Evolutionary conservation across 2,888 invertebrate genomes (phyloP), one percentile per base, ranked within the genome.

Genomic region (Lasioglossum villosulum): DNA sequence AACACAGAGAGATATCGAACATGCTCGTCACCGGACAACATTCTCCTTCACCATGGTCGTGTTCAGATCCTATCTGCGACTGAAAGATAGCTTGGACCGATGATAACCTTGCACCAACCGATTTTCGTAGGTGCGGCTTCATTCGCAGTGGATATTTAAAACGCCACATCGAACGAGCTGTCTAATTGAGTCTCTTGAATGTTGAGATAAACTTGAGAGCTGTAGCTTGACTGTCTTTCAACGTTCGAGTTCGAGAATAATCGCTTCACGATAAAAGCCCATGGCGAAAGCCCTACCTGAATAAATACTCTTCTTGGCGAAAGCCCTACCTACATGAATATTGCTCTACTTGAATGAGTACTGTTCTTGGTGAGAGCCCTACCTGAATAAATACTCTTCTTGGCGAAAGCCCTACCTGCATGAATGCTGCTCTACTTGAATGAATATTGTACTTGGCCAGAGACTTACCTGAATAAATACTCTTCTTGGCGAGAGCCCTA

Each of bases 11-110:
- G 34, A 66, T 66, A 66, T 66, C 66, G 66, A 34, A 34, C 19
- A 66, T 66, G 16, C 30, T 66, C 66, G 66, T 68, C 68, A 34
- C 68, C 23, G 34, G 23, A 23, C 68, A 68, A 68, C 68, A 68
- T 68, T 68, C 68, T 52, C 70, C 14, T 30, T 3, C 30, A 48
- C 19, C 37, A 23, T 37, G 66, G 68, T 37, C 79, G 75, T 75
- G 34, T 30, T 34, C 48, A 75, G 68, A 74, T 39, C 68, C 30
- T 56, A 30, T 68, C 48, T 52, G 70, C 19, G 42, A 23, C 68
- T 37, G 37, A 68, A 27, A 19, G 34, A 42, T 42, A 19, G n/a
- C 66, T 30, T 45, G 23, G 34, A 10, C 34, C 19, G 72, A 30
- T 52, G 68, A 68, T 70, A 39, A 52, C 68, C 48, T 34, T 68